Conservation (phyloP, 2,113 vertebrate genomes). For the Lophura nycthemera region DNA sequence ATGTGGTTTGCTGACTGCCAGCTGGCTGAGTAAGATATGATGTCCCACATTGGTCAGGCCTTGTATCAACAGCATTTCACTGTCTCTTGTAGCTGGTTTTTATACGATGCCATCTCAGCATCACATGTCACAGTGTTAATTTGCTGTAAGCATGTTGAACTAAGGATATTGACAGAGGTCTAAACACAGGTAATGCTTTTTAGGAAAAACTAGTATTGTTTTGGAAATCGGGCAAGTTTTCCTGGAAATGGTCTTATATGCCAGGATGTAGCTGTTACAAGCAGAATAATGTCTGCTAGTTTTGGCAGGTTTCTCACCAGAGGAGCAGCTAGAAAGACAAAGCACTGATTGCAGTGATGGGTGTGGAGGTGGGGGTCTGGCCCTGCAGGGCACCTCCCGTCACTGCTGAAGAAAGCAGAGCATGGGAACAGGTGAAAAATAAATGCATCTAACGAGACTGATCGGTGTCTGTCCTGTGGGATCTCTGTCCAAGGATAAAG, state of each 20-base stretch:
- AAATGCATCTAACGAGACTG: neutral
- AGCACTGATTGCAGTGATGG: neutral
- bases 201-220: neutral
- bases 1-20: neutral
- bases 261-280: neutral
- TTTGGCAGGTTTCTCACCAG: neutral
- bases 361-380: neutral
- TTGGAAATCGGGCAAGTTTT: neutral
- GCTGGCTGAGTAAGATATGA: neutral
- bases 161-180: neutral
- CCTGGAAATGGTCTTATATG: neutral
- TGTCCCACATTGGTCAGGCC: neutral
- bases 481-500: neutral
- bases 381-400: rapidly evolving
- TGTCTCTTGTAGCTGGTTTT: neutral
- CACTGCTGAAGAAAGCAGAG: neutral
- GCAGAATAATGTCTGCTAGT: too few species aligned
- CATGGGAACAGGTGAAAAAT: neutral
- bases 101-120: neutral
- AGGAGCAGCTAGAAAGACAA: neutral
- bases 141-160: neutral
- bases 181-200: neutral
- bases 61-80: neutral
- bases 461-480: neutral
- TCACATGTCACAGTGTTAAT: neutral